Conservation (phyloP, 2,888 invertebrate genomes). For the Patella caerulea region DNA sequence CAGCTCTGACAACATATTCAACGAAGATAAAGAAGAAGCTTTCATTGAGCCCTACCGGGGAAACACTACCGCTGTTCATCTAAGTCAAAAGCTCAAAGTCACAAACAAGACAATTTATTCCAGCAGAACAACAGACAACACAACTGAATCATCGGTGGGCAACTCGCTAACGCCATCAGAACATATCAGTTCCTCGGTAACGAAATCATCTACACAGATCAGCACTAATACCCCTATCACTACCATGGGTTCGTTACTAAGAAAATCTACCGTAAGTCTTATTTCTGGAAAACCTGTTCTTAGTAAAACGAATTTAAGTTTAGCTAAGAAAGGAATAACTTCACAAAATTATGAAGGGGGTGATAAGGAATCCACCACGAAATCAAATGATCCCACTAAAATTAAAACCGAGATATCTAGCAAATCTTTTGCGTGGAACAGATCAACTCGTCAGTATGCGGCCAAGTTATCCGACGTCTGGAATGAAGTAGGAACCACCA, state of each 20-base stretch:
- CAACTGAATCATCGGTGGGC: neutral
- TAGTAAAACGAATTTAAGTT: neutral
- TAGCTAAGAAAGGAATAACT: neutral
- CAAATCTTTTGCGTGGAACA: neutral
- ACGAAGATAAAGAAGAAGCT: neutral
- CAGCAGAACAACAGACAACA: neutral
- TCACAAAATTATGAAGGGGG: no score
- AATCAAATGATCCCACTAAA: neutral
- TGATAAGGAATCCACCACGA: neutral
- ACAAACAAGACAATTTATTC: neutral
- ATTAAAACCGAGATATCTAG: neutral
- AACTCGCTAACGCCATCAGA: neutral
- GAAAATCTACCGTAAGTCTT: neutral
- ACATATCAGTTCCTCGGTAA: no score
- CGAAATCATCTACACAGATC: no score
- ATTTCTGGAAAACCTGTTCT: neutral
- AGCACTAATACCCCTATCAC: neutral
- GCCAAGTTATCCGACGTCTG: neutral
- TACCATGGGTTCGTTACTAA: neutral
- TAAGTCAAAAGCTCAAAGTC: neutral
- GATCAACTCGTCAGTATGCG: neutral
- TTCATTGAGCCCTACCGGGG: neutral
- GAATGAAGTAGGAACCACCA: neutral
- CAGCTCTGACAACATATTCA: neutral
- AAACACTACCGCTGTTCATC: neutral